phyloP scores from a whole-genome alignment of 2,888 invertebrate species.

The Drosophila melanosoma region DNA sequence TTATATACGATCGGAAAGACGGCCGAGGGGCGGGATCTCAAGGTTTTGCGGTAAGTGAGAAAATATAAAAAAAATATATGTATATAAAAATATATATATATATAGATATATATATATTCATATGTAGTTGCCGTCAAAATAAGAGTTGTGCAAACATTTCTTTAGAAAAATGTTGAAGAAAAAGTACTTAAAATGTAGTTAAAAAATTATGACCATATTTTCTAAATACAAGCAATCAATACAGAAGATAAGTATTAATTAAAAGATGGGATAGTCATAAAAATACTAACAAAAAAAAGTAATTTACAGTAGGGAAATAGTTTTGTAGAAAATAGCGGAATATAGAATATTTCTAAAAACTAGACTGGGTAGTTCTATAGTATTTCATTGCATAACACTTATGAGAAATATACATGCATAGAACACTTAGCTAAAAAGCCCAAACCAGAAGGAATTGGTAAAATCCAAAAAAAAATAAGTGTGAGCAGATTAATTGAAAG shows the following conservation, averaged over 20 bases:
- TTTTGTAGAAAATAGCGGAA: not conserved
- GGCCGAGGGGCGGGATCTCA: constrained; percentile 90
- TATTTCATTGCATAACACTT: not conserved
- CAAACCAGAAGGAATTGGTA: not conserved
- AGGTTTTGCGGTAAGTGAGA: constrained; percentile 86
- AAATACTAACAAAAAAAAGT: not conserved
- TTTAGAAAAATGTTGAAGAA: not conserved
- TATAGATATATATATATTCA: not conserved
- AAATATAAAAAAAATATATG: not conserved
- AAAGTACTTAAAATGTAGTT: not conserved
- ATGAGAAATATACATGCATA: not conserved
- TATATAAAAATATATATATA: not conserved
- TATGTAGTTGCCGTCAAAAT: not conserved
- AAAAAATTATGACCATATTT: not conserved
- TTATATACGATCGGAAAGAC: constrained; percentile 91
- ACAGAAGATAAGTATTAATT: not conserved
- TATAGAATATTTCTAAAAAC: not conserved
- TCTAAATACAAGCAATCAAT: not conserved
- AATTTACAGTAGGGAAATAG: not conserved
- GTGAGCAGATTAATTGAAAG: not conserved
- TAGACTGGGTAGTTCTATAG: not conserved
- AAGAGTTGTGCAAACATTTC: not conserved
- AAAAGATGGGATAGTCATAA: not conserved
- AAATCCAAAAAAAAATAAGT: not conserved
- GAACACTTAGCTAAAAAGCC: not conserved